Conservation (phyloP, 2,797 vertebrate genomes). For the Luscinia luscinia region DNA sequence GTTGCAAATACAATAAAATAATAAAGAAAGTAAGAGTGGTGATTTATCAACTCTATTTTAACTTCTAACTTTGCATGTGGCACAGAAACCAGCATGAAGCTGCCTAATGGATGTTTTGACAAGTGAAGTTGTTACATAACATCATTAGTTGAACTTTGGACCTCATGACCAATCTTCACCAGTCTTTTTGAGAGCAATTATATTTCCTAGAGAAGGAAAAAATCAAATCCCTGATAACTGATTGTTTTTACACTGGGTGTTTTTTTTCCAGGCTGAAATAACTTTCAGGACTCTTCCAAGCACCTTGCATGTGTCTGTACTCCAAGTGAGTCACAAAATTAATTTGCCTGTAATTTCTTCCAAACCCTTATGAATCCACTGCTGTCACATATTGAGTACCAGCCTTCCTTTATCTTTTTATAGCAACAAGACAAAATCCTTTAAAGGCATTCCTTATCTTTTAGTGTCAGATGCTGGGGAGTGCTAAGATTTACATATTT, state of each 20-base stretch:
- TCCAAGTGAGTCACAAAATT: not conserved
- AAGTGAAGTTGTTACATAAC: not conserved
- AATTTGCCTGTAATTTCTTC: not conserved
- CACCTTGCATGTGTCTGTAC: not conserved
- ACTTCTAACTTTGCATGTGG: not conserved
- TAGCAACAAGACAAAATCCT: not conserved
- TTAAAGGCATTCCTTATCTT: slow-evolving; percentile 11
- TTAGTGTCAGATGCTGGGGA: slow-evolving; percentile 4
- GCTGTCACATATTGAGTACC: not conserved
- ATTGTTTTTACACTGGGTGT: not conserved
- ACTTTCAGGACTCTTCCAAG: not conserved
- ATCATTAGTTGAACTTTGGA: not conserved
- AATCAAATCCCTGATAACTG: not conserved
- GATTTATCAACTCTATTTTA: not conserved
- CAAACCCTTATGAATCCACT: not conserved
- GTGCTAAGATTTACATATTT: not conserved
- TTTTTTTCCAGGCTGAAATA: not conserved
- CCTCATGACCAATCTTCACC: not conserved
- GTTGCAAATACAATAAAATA: not conserved
- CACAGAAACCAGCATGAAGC: not conserved
- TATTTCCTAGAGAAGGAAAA: not conserved
- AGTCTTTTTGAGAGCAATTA: not conserved
- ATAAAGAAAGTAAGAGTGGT: not conserved
- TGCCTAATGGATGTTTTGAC: not conserved
- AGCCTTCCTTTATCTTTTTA: not conserved